These are phyloP conservation scores for Malthinus flaveolus DNA, from an alignment of 2,888 invertebrate species.

Conservation along the genomic window DNA sequence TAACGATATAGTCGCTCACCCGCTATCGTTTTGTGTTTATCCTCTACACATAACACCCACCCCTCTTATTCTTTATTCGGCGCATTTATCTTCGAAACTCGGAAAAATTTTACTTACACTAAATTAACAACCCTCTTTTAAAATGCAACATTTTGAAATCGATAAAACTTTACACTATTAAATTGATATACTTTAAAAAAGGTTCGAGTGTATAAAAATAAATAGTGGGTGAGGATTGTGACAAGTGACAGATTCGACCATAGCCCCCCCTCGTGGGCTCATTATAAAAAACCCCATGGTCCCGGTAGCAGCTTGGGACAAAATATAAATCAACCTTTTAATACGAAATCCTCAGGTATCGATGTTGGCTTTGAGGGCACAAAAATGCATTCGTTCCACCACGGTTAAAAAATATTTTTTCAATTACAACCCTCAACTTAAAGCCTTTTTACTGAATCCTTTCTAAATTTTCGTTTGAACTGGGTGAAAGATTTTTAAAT, in stretches of 20 bases:
- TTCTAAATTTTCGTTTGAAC: too few species aligned
- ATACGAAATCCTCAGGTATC: conserved; percentile 39
- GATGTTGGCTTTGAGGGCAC: conserved; percentile 8
- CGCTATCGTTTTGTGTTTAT: conserved; percentile 47
- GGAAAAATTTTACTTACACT: neutral
- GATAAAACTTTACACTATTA: too few species aligned
- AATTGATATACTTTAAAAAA: too few species aligned
- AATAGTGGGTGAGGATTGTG: conserved; percentile 48
- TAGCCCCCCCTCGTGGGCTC: conserved; percentile 36
- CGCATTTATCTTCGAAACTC: conserved; percentile 13
- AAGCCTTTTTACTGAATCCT: too few species aligned
- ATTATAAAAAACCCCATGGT: conserved; percentile 39
- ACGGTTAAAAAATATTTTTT: neutral
- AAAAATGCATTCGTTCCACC: conserved; percentile 26
- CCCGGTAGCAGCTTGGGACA: conserved; percentile 43
- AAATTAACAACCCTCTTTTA: too few species aligned
- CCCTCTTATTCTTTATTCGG: conserved; percentile 14
- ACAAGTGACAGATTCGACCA: conserved; percentile 49
- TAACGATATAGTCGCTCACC: conserved; percentile 54
- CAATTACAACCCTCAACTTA: too few species aligned
- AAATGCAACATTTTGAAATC: too few species aligned
- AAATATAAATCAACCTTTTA: conserved; percentile 47
- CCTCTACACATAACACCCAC: conserved; percentile 27
- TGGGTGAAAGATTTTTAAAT: too few species aligned
- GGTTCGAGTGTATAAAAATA: conserved; percentile 39